These are phyloP conservation scores for Papilio dardanus DNA, from an alignment of 1,140 invertebrate genomes.

Conservation along the genomic window DNA sequence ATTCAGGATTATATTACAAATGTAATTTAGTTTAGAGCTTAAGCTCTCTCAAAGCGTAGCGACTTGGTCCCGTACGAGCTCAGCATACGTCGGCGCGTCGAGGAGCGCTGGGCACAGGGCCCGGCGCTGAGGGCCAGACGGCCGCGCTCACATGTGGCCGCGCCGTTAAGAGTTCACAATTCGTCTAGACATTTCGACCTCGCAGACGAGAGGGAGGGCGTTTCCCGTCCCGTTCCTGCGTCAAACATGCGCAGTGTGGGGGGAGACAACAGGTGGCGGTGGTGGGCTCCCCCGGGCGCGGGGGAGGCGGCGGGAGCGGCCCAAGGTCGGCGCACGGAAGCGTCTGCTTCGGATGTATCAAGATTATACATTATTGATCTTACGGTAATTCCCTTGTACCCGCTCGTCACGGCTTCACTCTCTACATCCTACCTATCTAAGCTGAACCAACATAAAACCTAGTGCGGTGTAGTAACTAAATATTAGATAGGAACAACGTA, in stretches of 20 bases:
- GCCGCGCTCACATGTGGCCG: slow-evolving; percentile 45
- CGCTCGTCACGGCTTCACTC: slow-evolving; percentile 18
- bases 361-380: slow-evolving; percentile 72
- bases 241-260: slow-evolving; percentile 68
- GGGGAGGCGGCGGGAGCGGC: slow-evolving; percentile 64
- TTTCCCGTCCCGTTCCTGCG: slow-evolving; percentile 58
- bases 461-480: not conserved
- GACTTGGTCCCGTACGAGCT: not conserved
- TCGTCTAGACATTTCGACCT: slow-evolving; percentile 79
- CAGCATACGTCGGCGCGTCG: not conserved
- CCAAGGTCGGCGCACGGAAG: slow-evolving; percentile 78
- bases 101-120: slow-evolving; percentile 21
- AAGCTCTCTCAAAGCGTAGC: no score
- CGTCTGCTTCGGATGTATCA: slow-evolving; percentile 70
- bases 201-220: slow-evolving; percentile 63
- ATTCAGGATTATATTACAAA: no score
- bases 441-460: not conserved
- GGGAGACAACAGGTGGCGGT: slow-evolving; percentile 67
- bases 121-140: slow-evolving; percentile 1
- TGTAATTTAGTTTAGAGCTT: no score
- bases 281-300: slow-evolving; percentile 45
- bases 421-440: not conserved
- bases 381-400: slow-evolving; percentile 52
- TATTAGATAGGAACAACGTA: not conserved
- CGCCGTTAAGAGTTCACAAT: slow-evolving; percentile 72